Evolutionary conservation across 1,140 invertebrate species (phyloP), one percentile per base, ranked within the genome.

Genomic region (Brachionus calyciflorus): DNA sequence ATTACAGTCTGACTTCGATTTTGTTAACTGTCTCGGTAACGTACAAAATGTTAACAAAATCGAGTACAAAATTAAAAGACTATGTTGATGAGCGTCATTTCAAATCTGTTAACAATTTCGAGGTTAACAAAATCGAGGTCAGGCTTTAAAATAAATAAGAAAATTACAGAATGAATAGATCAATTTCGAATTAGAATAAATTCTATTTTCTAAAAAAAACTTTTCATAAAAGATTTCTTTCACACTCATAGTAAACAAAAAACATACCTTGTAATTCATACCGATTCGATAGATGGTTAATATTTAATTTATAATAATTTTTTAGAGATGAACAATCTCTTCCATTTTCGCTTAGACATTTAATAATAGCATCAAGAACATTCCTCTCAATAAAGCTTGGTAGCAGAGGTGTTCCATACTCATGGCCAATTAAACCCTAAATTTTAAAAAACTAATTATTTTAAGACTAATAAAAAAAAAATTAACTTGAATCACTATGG

Each of bases 361-460:
- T 44, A 12, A 24, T 65, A 12, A 65, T 44, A 26, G 24, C 6
- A 21, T 65, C 60, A 37, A 24, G 44, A 24, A 30, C 17, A n/a
- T 21, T 10, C 26, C 60, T 44, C 44, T 65, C 60, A 14, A 65
- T 65, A 19, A 10, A 65, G 10, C 24, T 1, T 30, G 69, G 69
- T 51, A 73, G 41, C 10, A 73, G 0, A 30, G 51, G 21, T 12
- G 12, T 51, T 21, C 69, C 69, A 73, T 73, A 73, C 24, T 51
- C 37, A 37, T 49, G 33, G 4, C 69, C 46, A 73, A 73, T 51
- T 73, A 49, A 55, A 41, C 69, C 51, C 69, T 73, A 48, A 30
- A 14, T 26, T n/a, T 21, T 12, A 49, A 40, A 44, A 49, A 9
- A 69, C 6, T 19, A 5, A 3, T 19, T 19, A 19, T 26, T 19